phyloP scores from a whole-genome alignment of 1,140 invertebrate genomes.

The Drosophila nannoptera region DNA sequence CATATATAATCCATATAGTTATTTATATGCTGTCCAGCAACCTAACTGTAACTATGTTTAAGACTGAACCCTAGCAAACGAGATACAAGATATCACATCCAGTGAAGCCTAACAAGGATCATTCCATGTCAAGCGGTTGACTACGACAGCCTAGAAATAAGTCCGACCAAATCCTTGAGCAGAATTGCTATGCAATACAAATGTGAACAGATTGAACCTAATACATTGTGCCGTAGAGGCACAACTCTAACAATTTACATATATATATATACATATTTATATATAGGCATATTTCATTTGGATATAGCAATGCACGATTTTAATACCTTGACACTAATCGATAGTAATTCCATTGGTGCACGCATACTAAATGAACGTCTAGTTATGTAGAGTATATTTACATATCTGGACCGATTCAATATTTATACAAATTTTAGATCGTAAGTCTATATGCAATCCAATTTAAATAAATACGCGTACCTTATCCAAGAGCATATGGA shows the following conservation, averaged over 20 bases:
- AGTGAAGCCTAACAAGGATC: background rate
- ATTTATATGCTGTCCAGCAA: conserved; percentile 30
- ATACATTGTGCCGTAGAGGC: too few relatives aligned
- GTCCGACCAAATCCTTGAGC: conserved; percentile 1
- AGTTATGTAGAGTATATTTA: background rate
- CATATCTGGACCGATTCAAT: conserved; percentile 6
- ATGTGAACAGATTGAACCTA: too few relatives aligned
- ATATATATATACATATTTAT: conserved; percentile 7
- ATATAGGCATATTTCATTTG: conserved; percentile 1
- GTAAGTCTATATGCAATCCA: conserved; percentile 18
- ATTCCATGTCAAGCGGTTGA: conserved; percentile 10
- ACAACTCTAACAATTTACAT: background rate
- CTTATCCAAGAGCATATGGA: conserved; percentile 5
- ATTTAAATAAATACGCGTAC: conserved; percentile 34
- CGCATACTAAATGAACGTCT: background rate
- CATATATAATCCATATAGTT: conserved; percentile 2
- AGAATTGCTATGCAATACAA: background rate
- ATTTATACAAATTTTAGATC: conserved; percentile 17
- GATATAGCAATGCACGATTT: conserved; percentile 26
- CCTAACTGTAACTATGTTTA: conserved; percentile 42
- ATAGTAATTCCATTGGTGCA: conserved; percentile 14
- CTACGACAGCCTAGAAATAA: background rate
- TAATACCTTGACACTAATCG: conserved; percentile 1
- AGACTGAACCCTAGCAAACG: conserved; percentile 41
- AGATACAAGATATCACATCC: background rate